phyloP scores from a whole-genome alignment of 1,140 invertebrate species.

The Drosophila mayri region DNA sequence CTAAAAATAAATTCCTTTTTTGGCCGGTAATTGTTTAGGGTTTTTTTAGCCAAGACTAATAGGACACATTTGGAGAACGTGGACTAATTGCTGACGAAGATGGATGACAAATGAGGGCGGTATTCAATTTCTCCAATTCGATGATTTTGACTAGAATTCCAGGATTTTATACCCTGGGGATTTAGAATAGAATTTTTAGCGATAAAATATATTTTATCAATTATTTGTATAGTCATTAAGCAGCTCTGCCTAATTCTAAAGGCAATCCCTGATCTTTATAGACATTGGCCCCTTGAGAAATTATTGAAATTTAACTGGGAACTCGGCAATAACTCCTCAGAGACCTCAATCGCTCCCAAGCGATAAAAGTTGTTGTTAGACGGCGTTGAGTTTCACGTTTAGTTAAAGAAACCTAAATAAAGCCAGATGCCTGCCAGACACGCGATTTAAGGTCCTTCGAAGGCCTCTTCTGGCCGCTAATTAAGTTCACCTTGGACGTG shows the following conservation, averaged over 20 bases:
- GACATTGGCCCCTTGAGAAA: slow-evolving; percentile 1
- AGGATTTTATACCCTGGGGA: no score
- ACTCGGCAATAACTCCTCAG: slow-evolving; percentile 9
- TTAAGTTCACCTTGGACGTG: slow-evolving; percentile 68
- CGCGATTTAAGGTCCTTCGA: slow-evolving; percentile 67
- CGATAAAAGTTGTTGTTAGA: slow-evolving; percentile 20
- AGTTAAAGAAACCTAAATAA: slow-evolving; percentile 20
- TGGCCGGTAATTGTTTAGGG: slow-evolving; percentile 1
- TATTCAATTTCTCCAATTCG: background rate
- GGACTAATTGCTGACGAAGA: background rate
- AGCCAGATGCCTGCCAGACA: slow-evolving; percentile 44
- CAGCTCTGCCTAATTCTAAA: no score
- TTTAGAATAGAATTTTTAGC: no score
- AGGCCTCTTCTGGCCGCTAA: slow-evolving; percentile 56
- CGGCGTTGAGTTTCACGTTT: slow-evolving; percentile 46
- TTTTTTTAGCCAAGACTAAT: background rate
- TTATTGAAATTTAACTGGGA: slow-evolving; percentile 10
- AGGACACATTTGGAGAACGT: background rate
- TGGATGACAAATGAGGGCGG: background rate
- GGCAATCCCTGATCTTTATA: background rate
- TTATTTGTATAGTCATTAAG: no score
- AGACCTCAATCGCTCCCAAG: slow-evolving; percentile 10
- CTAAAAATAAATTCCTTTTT: slow-evolving; percentile 25
- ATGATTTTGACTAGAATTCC: background rate
- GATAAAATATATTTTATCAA: no score